phyloP scores from a whole-genome alignment of 2,888 invertebrate species.

The Sinelater perroti region DNA sequence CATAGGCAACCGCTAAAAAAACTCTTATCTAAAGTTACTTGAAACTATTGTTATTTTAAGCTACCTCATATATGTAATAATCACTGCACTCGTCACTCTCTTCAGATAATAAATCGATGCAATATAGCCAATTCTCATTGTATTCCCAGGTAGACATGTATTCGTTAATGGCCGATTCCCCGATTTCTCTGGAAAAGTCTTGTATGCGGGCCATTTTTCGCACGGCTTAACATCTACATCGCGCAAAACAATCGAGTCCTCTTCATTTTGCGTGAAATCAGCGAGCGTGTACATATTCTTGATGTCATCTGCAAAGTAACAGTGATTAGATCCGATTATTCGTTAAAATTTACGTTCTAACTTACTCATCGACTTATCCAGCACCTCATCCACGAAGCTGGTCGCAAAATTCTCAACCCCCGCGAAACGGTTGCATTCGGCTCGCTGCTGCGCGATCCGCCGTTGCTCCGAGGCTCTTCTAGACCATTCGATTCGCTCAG shows the following conservation, averaged over 20 bases:
- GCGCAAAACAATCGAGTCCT: too few relatives aligned
- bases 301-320: too few relatives aligned
- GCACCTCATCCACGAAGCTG: slow-evolving; percentile 15
- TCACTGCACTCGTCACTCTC: slow-evolving; percentile 48
- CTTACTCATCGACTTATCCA: slow-evolving; percentile 20
- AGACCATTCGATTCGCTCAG: neutral
- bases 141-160: slow-evolving; percentile 47
- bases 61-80: slow-evolving; percentile 51
- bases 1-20: too few relatives aligned
- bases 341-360: neutral
- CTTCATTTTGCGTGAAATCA: too few relatives aligned
- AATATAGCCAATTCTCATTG: slow-evolving; percentile 47
- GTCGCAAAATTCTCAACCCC: slow-evolving; percentile 19
- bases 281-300: too few relatives aligned
- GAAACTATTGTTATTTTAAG: too few relatives aligned
- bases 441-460: neutral
- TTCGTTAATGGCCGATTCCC: slow-evolving; percentile 41
- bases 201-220: too few relatives aligned
- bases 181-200: slow-evolving; percentile 44
- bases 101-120: slow-evolving; percentile 42
- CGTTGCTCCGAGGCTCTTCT: too few relatives aligned
- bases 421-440: slow-evolving; percentile 12
- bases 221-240: too few relatives aligned
- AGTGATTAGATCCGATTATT: too few relatives aligned
- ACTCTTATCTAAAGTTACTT: neutral